Evolutionary conservation across 2,113 vertebrate genomes (phyloP).

Genomic region (Dendropsophus ebraccatus): DNA sequence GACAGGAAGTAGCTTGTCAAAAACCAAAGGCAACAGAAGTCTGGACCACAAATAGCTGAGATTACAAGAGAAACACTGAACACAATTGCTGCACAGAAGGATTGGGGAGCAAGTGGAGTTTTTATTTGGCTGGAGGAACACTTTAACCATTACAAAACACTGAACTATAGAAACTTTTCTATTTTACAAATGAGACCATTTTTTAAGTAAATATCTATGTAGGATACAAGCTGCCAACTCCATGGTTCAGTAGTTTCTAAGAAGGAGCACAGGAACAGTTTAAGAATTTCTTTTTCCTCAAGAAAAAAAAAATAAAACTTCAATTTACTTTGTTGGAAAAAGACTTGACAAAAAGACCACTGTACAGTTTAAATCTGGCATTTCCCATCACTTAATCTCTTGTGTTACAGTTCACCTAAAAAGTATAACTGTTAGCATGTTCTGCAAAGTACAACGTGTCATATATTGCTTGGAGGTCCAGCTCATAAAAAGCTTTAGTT

Average conservation of each 20-base stretch:
- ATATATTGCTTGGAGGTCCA: neutral
- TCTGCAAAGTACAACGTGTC: neutral
- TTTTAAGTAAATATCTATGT: constrained; percentile 28
- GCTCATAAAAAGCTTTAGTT: neutral
- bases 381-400: constrained; percentile 12
- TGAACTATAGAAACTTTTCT: neutral
- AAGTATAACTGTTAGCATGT: neutral
- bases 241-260: constrained; percentile 51
- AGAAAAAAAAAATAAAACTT: neutral
- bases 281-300: constrained; percentile 26
- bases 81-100: neutral
- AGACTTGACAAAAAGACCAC: constrained; percentile 40
- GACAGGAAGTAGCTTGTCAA: neutral
- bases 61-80: neutral
- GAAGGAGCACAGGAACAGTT: constrained; percentile 34
- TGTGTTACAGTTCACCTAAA: constrained; percentile 18
- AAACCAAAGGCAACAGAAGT: neutral
- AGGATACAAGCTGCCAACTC: constrained; percentile 22
- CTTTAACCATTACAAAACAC: neutral
- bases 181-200: constrained; percentile 20
- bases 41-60: neutral
- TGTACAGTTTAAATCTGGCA: constrained; percentile 6
- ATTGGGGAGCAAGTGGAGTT: neutral
- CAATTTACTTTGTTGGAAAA: neutral
- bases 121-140: neutral